Evolutionary conservation across 1,140 invertebrate species (phyloP), one percentile per base, ranked within the genome.

Genomic region (Bactericera cockerelli): DNA sequence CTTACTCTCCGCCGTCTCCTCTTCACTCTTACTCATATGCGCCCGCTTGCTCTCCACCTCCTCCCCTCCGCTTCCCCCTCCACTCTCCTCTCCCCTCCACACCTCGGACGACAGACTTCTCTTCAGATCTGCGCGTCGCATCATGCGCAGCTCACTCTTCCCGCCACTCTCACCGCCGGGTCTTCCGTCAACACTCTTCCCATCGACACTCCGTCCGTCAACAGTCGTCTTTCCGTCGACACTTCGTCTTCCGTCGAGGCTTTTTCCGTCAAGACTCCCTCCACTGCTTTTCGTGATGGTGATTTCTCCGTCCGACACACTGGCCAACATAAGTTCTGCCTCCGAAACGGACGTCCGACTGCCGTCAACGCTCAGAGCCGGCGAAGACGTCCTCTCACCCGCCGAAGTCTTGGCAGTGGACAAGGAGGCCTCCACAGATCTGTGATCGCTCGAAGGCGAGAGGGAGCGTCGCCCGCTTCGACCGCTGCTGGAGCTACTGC

Each of bases 31-130:
- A 56, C 25, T 62, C 26, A 62, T 19, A 28, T 59, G 58, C 2
- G 54, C 56, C 58, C 60, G 42, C 56, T 65, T 64, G 13, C 58
- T 58, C 19, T 62, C 61, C 19, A 56, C 38, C 26, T 65, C 64
- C 26, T 65, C 64, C 26, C 63, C 64, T 38, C 63, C 63, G n/a
- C 57, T 59, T 21, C 64, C 64, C 31, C 59, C 62, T 16, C 57
- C 56, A 26, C 64, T 63, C 2, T 58, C 60, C 38, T 64, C 63
- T 31, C 16, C 59, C 33, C 62, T 61, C 59, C 49, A 55, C 22
- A 59, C 60, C 11, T 57, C 26, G 14, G 25, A 54, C 13, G 58
- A 19, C 42, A 16, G 21, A 24, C 54, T 56, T 13, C 31, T 62
- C 55, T 26, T 54, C 57, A 33, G 16, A 33, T 1, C 8, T 60